Conservation (phyloP, 2,113 vertebrate genomes). For the Delphinapterus leucas region DNA sequence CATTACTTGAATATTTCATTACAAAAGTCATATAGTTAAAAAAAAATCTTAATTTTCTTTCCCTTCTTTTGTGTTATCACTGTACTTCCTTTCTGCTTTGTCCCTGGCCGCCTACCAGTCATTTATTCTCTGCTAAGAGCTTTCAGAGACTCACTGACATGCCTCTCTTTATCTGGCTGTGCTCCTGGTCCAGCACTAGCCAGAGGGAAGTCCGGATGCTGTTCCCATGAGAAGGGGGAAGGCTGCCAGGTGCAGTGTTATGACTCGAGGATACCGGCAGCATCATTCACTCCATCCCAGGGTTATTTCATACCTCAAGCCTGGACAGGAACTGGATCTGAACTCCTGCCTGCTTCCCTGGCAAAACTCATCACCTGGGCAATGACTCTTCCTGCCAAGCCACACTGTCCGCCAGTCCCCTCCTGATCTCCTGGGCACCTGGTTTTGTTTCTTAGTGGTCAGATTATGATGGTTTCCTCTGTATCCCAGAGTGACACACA, state of each 20-base stretch:
- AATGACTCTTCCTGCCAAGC: not conserved
- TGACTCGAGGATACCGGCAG: not conserved
- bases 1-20: no score
- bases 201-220: not conserved
- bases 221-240: not conserved
- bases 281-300: not conserved
- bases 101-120: not conserved
- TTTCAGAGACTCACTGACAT: not conserved
- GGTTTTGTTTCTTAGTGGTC: not conserved
- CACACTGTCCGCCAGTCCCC: not conserved
- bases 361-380: not conserved
- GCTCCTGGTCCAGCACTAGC: not conserved
- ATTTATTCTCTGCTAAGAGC: not conserved
- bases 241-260: not conserved
- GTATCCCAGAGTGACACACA: not conserved
- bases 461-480: not conserved
- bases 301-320: not conserved
- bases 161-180: not conserved
- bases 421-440: not conserved
- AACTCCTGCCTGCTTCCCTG: not conserved
- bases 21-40: no score
- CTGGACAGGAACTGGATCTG: not conserved
- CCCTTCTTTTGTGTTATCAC: not conserved
- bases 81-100: not conserved
- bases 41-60: not conserved